These are phyloP conservation scores for Pycnomerus fuliginosus DNA, from an alignment of 2,888 invertebrate species.

Conservation along the genomic window DNA sequence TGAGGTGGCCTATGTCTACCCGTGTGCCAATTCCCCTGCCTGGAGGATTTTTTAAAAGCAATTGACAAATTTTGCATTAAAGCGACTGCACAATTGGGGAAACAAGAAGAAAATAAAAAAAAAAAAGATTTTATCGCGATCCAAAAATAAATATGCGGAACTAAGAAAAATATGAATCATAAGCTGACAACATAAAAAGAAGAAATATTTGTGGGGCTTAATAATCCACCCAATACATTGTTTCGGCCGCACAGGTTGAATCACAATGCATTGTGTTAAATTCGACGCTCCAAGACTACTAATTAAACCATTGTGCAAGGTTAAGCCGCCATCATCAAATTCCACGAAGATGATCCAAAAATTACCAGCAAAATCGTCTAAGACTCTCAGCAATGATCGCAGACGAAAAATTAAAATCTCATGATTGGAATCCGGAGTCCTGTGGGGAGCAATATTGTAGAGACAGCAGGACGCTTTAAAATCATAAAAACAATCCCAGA, in stretches of 20 bases:
- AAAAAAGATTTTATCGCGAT: no score
- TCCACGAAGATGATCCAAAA: background rate
- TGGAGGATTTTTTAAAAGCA: no score
- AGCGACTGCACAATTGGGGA: no score
- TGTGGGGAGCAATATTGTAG: constrained; percentile 20
- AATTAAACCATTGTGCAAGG: constrained; percentile 16
- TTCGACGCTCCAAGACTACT: constrained; percentile 14
- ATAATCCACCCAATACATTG: no score
- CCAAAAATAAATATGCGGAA: no score
- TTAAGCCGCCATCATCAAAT: constrained; percentile 5
- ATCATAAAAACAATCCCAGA: constrained; percentile 21
- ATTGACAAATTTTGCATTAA: no score
- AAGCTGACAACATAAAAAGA: no score
- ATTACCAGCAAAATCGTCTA: background rate
- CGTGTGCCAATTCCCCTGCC: no score
- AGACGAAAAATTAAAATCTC: constrained; percentile 18
- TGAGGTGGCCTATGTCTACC: no score
- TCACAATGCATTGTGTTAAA: constrained; percentile 9
- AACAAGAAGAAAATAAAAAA: no score
- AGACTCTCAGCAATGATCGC: background rate
- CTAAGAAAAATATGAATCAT: no score
- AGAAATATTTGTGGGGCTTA: no score
- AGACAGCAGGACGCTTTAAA: constrained; percentile 19
- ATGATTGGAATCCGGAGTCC: constrained; percentile 21
- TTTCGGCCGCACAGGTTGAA: constrained; percentile 19